Evolutionary conservation across 2,113 vertebrate genomes (phyloP).

Genomic region (Paradoxurus hermaphroditus): DNA sequence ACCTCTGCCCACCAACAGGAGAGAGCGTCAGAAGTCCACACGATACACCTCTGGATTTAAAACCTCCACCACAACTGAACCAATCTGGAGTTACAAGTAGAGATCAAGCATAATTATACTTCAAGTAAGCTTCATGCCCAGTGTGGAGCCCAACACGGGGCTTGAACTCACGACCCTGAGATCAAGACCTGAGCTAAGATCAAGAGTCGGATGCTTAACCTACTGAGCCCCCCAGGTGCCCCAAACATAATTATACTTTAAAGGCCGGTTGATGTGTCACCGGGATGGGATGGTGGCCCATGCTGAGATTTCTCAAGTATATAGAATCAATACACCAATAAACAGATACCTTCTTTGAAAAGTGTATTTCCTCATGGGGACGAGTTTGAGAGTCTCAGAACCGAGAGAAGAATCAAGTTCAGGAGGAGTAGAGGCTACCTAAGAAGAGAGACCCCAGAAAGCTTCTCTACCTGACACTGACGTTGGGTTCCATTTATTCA

Average conservation of each 20-base stretch:
- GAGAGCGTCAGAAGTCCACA: rapidly evolving
- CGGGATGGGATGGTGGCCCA: background rate
- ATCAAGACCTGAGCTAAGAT: no score
- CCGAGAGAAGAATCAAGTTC: background rate
- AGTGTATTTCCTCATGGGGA: background rate
- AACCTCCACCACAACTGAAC: background rate
- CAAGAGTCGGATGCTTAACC: no score
- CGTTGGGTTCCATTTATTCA: background rate
- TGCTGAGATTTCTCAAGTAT: background rate
- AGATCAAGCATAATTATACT: background rate
- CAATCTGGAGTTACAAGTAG: background rate
- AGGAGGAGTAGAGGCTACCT: background rate
- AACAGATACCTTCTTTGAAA: background rate
- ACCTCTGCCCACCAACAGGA: background rate
- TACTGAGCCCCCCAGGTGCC: no score
- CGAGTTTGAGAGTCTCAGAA: background rate
- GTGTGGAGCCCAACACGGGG: no score
- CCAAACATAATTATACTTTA: background rate
- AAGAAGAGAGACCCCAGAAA: background rate
- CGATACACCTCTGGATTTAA: background rate
- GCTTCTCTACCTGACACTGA: background rate
- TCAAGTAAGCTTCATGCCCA: no score
- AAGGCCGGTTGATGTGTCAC: background rate
- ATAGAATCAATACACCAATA: background rate
- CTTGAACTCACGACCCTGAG: no score